phyloP scores from a whole-genome alignment of 2,888 invertebrate species.

The Cybosia mesomella region DNA sequence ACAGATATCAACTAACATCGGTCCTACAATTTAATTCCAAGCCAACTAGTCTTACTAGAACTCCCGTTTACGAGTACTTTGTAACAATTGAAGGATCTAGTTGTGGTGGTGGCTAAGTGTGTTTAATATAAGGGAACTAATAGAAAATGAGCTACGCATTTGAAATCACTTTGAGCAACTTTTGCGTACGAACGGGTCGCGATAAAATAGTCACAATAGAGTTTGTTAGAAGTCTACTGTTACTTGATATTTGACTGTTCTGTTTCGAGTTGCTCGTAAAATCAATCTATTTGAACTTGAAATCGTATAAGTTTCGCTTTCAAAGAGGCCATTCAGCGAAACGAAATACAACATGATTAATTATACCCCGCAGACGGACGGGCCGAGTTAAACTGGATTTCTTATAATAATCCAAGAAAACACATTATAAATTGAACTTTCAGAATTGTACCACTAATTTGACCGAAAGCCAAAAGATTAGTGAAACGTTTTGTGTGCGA shows the following conservation, averaged over 20 bases:
- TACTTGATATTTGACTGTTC: not conserved
- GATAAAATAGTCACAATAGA: not conserved
- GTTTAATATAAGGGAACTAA: not conserved
- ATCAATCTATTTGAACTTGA: slow-evolving; percentile 14
- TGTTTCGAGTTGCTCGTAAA: not conserved
- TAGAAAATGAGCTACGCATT: slow-evolving; percentile 1
- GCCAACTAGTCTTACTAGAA: not conserved
- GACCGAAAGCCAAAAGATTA: slow-evolving; percentile 8
- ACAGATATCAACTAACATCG: not conserved
- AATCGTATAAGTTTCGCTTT: slow-evolving; percentile 17
- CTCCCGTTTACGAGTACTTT: slow-evolving; percentile 5
- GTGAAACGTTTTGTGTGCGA: not conserved
- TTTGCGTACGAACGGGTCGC: slow-evolving; percentile 6
- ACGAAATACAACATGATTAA: slow-evolving; percentile 8
- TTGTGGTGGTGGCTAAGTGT: slow-evolving; percentile 4
- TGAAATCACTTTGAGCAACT: slow-evolving; percentile 7
- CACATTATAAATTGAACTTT: slow-evolving; percentile 4
- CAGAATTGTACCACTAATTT: slow-evolving; percentile 9
- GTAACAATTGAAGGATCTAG: slow-evolving; percentile 1
- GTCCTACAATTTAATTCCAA: not conserved
- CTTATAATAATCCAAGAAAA: not conserved
- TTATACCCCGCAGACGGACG: not conserved
- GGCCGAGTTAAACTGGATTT: not conserved
- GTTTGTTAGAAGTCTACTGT: slow-evolving; percentile 1
- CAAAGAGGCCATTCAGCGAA: slow-evolving; percentile 5